These are phyloP conservation scores for Mechanitis mazaeus DNA, from an alignment of 2,888 invertebrate species.

Conservation along the genomic window DNA sequence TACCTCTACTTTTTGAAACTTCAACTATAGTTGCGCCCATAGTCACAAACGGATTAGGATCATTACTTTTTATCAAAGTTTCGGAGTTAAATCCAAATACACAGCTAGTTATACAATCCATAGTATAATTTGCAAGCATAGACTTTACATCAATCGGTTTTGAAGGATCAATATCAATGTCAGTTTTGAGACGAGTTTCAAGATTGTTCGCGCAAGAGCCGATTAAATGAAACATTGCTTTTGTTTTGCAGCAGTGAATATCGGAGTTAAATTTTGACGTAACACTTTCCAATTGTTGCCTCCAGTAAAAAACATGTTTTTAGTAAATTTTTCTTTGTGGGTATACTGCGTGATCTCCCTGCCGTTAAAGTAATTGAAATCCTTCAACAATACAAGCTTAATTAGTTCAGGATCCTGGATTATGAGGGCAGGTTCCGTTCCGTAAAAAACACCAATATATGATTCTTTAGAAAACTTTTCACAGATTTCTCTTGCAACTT, in stretches of 20 bases:
- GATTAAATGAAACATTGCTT: slow-evolving; percentile 56
- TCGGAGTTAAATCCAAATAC: slow-evolving; percentile 47
- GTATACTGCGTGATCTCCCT: slow-evolving; percentile 44
- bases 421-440: slow-evolving; percentile 50
- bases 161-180: slow-evolving; percentile 21
- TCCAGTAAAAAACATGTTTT: slow-evolving; percentile 44
- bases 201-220: slow-evolving; percentile 40
- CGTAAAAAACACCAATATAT: slow-evolving; percentile 52
- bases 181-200: slow-evolving; percentile 26
- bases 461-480: slow-evolving; percentile 43
- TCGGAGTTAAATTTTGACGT: slow-evolving; percentile 53
- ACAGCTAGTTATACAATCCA: slow-evolving; percentile 49
- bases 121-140: slow-evolving; percentile 43
- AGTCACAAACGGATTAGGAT: slow-evolving; percentile 37
- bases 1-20: slow-evolving; percentile 31
- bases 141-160: slow-evolving; percentile 34
- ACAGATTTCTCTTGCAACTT: slow-evolving; percentile 41
- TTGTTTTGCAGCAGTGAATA: slow-evolving; percentile 56
- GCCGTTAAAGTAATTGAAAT: slow-evolving; percentile 55
- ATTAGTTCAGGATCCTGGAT: slow-evolving; percentile 50
- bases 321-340: slow-evolving; percentile 41
- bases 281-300: slow-evolving; percentile 56
- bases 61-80: slow-evolving; percentile 35
- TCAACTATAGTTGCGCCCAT: slow-evolving; percentile 42
- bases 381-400: slow-evolving; percentile 49